A percentile compares a stretch with the other conserved stretches of the same genome.
phyloP scores from a whole-genome alignment of 2,797 vertebrate genomes.

The Megaceryle alcyon region DNA sequence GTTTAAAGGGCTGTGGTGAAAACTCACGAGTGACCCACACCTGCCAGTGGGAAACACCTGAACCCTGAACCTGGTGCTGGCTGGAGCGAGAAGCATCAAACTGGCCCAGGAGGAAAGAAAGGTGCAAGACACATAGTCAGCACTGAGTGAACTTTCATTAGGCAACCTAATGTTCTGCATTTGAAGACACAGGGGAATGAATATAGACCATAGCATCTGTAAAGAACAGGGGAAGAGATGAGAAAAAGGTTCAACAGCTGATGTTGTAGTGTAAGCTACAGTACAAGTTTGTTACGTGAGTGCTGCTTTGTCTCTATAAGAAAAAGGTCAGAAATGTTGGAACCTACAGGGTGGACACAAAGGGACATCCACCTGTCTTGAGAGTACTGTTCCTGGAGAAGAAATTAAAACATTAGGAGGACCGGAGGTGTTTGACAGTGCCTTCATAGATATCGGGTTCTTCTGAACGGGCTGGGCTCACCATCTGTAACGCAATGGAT shows the following conservation, averaged over 20 bases:
- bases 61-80: neutral
- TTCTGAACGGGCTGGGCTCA: neutral
- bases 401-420: neutral
- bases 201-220: rapidly evolving
- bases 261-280: neutral
- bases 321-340: neutral
- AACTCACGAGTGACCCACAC: neutral
- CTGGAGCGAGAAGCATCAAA: neutral
- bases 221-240: neutral
- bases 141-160: neutral
- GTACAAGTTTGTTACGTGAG: neutral
- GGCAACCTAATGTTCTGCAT: neutral
- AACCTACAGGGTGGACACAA: neutral
- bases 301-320: neutral
- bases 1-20: neutral
- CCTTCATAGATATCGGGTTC: neutral
- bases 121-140: neutral
- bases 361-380: neutral
- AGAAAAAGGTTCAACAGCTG: neutral
- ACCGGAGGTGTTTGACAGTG: neutral
- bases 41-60: neutral
- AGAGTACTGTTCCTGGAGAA: neutral
- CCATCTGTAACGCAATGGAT: neutral
- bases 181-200: neutral
- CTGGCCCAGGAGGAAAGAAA: neutral